Evolutionary conservation across 1,140 invertebrate genomes (phyloP), one percentile per base, ranked within the genome.

Genomic region (Neodiprion virginianus): DNA sequence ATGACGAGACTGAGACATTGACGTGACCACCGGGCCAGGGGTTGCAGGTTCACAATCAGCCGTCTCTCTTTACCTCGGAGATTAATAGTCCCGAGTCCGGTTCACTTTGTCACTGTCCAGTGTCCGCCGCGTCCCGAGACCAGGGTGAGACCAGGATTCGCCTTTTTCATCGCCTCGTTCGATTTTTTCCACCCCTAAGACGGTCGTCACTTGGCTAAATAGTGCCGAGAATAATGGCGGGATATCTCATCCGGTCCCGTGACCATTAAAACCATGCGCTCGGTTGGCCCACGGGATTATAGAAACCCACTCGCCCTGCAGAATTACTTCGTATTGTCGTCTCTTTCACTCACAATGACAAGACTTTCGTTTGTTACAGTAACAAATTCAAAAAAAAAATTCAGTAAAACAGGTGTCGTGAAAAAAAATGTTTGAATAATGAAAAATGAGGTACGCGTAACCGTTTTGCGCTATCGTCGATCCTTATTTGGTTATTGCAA

Each of bases 21-120:
- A 61, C 53, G 53, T 7, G 53, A 61, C 53, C 53, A 40, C 28
- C 28, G 28, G 28, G 28, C 28, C 28, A 40, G 0, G 28, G 53
- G 53, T 40, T 40, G 28, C 28, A 61, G 11, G 53, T 61, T 61
- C 53, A 40, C 28, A 40, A 40, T 40, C n/a, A 61, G n/a, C 53
- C n/a, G 53, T 61, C 53, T 61, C 53, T 40, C 53, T 61, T 61
- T 17, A 8, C n/a, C 53, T 40, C 53, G n/a, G 53, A 61, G 53
- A 61, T 61, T 61, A 17, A 61, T 61, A 61, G 53, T 61, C 11
- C 53, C 11, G 7, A 14, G 53, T 61, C 5, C 11, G 11, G 53
- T 61, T 61, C 53, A 61, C 53, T 61, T 61, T 61, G 53, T 61
- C 53, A 61, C 53, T 61, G 53, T 61, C 53, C 53, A 61, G 53